These are phyloP conservation scores for Microplitis manilae DNA, from an alignment of 2,888 invertebrate genomes.

Conservation along the genomic window DNA sequence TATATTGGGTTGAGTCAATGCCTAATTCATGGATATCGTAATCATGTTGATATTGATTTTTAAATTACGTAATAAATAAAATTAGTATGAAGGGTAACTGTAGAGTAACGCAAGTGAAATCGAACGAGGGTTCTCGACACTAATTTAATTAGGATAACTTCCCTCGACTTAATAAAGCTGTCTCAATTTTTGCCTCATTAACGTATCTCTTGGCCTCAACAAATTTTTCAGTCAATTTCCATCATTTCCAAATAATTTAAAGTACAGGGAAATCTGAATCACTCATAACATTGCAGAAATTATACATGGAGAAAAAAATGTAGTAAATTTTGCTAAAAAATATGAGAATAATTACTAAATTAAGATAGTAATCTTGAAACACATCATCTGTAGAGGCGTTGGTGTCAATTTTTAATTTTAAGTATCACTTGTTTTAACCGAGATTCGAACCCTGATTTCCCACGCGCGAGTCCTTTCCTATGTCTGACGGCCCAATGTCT, in stretches of 20 bases:
- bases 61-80: slow-evolving; percentile 71
- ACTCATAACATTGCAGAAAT: no score
- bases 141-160: slow-evolving; percentile 69
- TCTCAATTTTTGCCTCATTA: slow-evolving; percentile 70
- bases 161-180: slow-evolving; percentile 69
- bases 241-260: slow-evolving; percentile 8
- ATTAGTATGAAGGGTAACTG: slow-evolving; percentile 66
- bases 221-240: slow-evolving; percentile 63
- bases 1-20: not conserved
- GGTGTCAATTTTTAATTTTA: no score
- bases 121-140: slow-evolving; percentile 47
- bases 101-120: slow-evolving; percentile 27
- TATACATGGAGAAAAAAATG: no score
- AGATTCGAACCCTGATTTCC: no score
- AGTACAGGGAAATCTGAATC: not conserved
- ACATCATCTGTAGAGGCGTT: no score
- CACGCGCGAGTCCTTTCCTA: no score
- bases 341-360: no score
- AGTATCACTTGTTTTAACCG: no score
- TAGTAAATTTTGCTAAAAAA: no score
- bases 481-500: no score
- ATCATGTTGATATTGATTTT: slow-evolving; percentile 65
- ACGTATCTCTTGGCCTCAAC: slow-evolving; percentile 51
- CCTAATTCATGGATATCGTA: slow-evolving; percentile 52
- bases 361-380: no score